Evolutionary conservation across 2,888 invertebrate species (phyloP), one percentile per base, ranked within the genome.

Genomic region (Melitaea athalia): DNA sequence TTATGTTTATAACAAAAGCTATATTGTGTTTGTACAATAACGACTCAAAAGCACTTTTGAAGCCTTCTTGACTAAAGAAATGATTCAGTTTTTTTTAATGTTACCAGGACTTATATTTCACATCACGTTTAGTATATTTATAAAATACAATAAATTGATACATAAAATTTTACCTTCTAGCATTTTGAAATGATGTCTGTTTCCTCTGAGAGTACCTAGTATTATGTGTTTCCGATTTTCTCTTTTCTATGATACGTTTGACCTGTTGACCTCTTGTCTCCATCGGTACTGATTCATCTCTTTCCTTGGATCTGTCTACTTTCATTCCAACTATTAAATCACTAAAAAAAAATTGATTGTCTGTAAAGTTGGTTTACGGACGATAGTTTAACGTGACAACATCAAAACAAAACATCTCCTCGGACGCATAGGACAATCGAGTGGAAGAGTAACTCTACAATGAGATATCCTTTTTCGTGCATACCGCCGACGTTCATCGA

Each of bases 261-360:
- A 95, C 94, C 82, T 94, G 93, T 68, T 94, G 89, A 0, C 94
- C 94, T 78, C 94, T 86, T 0, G 91, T 88, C 57, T 85, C 83
- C 3, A 61, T 74, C 3, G 77, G 77, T 33, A 55, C 33, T 43
- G 82, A 70, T 11, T 87, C 83, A 33, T 87, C 84, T 17, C 77
- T 67, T 60, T 92, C 91, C 53, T 85, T 82, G 17, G 92, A 85
- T 42, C 94, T 93, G 79, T 96, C 96, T 55, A 97, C 94, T 84
- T 96, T 96, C 96, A 97, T 97, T 45, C 95, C 96, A 45, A 95
- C 93, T 70, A 97, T 91, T 24, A 97, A 86, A 67, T 96, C 95
- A 87, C 96, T 96, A 82, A 70, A 83, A 84, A 24, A 24, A 24
- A n/a, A n/a, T n/a, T n/a, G n/a, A n/a, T n/a, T n/a, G n/a, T n/a